Evolutionary conservation across 2,113 vertebrate species (phyloP).

Genomic region (Fulmarus glacialis): DNA sequence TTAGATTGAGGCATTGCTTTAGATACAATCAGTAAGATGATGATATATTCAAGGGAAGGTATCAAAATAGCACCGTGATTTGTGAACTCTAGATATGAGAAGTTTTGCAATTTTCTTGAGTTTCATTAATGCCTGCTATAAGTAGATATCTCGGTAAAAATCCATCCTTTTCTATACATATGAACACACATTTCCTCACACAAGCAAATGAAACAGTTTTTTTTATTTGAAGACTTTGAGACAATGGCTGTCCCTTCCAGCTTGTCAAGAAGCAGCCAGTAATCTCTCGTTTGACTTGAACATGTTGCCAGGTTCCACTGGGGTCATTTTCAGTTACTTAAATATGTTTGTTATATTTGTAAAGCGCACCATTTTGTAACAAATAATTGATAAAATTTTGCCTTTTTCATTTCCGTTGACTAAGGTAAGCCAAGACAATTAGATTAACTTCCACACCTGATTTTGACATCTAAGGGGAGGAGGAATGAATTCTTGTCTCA

Average conservation of each 20-base stretch:
- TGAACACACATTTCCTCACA: neutral
- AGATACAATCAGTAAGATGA: neutral
- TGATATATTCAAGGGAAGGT: neutral
- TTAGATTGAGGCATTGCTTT: neutral
- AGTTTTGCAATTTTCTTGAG: neutral
- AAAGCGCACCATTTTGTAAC: neutral
- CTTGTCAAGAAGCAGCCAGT: neutral
- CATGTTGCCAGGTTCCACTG: neutral
- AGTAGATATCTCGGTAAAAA: neutral
- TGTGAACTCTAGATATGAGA: neutral
- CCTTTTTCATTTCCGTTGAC: neutral
- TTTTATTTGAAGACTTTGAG: neutral
- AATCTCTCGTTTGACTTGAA: neutral
- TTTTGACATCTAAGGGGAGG: neutral
- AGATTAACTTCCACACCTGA: neutral
- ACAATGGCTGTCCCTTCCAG: neutral
- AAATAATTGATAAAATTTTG: neutral
- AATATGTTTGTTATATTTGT: accelerated
- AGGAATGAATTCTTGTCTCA: neutral
- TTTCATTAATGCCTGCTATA: neutral
- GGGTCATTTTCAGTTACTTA: neutral
- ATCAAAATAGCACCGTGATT: neutral
- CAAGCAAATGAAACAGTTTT: neutral
- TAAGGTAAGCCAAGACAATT: neutral
- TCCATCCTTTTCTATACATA: neutral